Evolutionary conservation across 2,888 invertebrate genomes (phyloP), one percentile per base, ranked within the genome.

Genomic region (Oxyteleia sp.): DNA sequence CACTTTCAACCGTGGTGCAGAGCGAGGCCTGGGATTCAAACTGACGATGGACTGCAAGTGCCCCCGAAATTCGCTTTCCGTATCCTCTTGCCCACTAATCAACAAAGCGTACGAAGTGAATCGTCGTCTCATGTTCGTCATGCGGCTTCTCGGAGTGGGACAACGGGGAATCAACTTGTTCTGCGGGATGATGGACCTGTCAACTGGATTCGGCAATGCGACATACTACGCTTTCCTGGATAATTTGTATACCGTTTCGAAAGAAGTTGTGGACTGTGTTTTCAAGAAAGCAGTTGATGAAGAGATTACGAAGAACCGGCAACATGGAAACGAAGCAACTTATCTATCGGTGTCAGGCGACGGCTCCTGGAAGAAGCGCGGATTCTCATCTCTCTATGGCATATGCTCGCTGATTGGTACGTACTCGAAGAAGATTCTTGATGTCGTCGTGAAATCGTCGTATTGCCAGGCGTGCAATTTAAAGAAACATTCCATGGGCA

Each of bases 141-240:
- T 86, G 84, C 68, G 85, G 29, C 82, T 87, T 47, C 29, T 87
- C 8, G 84, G 85, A 38, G 64, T 87, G 29, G 83, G 53, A 64
- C 57, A 82, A 78, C 75, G 85, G 72, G 82, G 85, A 13, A 72
- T 88, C 8, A 87, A 88, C 51, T 15, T 86, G 4, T 87, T 87
- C 81, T 84, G 85, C 51, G 53, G 55, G n/a, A 18, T 87, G 11
- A 84, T 87, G 86, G 80, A 86, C 49, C 29, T 83, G n/a, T 80
- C 76, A 32, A 26, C 10, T 18, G 81, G 82, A 2, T 53, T 85
- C 8, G 45, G 41, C 18, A 55, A 81, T 66, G 23, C 10, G 4
- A 51, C 78, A 4, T 84, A 68, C 35, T 32, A 59, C 59, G 23
- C 10, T 20, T 53, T 68, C 15, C 13, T 84, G 15, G 15, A 41